phyloP scores from a whole-genome alignment of 2,888 invertebrate species.

The Calameuta pallipes region DNA sequence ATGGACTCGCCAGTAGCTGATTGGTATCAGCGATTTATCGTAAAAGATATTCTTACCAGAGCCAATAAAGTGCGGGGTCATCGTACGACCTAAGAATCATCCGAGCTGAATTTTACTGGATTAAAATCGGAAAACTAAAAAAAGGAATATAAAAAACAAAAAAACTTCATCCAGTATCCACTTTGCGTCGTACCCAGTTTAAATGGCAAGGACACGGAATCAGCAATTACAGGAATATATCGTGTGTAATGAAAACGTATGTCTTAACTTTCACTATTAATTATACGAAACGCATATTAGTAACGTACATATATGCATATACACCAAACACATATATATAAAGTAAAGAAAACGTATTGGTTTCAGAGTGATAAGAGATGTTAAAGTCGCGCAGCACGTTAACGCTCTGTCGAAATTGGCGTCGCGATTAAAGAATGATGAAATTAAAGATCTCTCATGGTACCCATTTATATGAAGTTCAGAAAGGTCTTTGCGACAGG shows the following conservation, averaged over 20 bases:
- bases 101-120: not conserved
- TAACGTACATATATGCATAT: not conserved
- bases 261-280: not conserved
- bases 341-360: too few species aligned
- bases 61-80: not conserved
- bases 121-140: not conserved
- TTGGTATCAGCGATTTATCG: not conserved
- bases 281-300: not conserved
- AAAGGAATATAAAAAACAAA: not conserved
- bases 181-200: not conserved
- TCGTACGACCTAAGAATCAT: not conserved
- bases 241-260: not conserved
- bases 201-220: not conserved
- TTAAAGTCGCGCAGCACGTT: not conserved
- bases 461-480: not conserved
- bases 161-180: not conserved
- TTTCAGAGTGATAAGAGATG: not conserved
- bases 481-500: slow-evolving; percentile 3
- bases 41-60: not conserved
- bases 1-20: not conserved
- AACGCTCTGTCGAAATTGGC: slow-evolving; percentile 1
- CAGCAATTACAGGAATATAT: not conserved
- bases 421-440: not conserved
- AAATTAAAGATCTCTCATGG: not conserved
- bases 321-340: not conserved